Conservation (phyloP, 2,888 invertebrate species). For the Tetragnatha montana region DNA sequence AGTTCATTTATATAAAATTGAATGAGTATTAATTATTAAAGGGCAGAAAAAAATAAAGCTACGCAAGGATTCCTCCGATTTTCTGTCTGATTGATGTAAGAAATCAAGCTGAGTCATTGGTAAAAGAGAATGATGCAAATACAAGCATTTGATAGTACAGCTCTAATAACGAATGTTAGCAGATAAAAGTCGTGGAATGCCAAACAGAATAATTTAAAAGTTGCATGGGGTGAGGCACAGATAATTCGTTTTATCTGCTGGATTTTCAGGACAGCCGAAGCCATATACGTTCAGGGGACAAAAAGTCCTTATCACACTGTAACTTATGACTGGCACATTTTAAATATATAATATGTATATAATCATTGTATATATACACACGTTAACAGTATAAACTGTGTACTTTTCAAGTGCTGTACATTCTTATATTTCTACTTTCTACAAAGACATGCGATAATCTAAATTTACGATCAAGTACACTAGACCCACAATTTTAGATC, state of each 20-base stretch:
- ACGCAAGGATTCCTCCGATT: not conserved
- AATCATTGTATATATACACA: conserved; percentile 62
- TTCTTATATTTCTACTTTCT: conserved; percentile 53
- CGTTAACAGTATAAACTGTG: conserved; percentile 66
- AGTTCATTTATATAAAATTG: no score
- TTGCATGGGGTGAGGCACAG: conserved; percentile 51
- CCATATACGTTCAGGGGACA: conserved; percentile 49
- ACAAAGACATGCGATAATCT: conserved; percentile 66
- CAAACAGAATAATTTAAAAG: conserved; percentile 54
- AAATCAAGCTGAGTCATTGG: no score
- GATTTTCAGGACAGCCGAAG: conserved; percentile 40
- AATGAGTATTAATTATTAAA: no score
- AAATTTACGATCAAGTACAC: conserved; percentile 66
- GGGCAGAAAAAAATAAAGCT: no score
- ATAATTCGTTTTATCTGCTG: conserved; percentile 49
- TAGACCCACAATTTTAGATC: conserved; percentile 67
- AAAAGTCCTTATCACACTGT: conserved; percentile 65
- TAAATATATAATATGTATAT: conserved; percentile 66
- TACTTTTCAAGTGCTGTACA: conserved; percentile 66
- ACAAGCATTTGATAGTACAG: conserved; percentile 22
- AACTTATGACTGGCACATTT: conserved; percentile 70
- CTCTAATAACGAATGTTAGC: conserved; percentile 28
- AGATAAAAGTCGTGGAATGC: conserved; percentile 49
- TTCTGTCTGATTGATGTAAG: not conserved
- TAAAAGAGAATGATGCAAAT: not conserved